These are phyloP conservation scores for Bombus confusus DNA, from an alignment of 1,140 invertebrate species.

Conservation along the genomic window DNA sequence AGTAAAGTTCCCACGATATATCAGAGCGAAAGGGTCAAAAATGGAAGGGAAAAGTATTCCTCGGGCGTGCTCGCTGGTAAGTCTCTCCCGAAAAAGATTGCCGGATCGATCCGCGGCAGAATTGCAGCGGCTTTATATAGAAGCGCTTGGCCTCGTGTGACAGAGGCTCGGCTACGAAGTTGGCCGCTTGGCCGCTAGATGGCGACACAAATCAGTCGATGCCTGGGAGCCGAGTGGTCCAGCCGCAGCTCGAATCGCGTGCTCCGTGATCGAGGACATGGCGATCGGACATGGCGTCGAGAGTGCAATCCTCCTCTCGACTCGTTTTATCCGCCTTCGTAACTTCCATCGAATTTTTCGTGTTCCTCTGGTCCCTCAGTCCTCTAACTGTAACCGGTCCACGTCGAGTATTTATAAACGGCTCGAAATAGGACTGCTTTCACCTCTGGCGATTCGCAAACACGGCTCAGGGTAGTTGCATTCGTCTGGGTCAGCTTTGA, in stretches of 20 bases:
- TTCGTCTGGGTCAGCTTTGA: slow-evolving; percentile 3
- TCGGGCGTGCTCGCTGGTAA: not conserved
- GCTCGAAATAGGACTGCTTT: slow-evolving; percentile 51
- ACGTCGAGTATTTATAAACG: slow-evolving; percentile 56
- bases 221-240: slow-evolving; percentile 67
- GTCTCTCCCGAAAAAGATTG: not conserved
- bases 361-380: not conserved
- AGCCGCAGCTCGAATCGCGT: slow-evolving; percentile 72
- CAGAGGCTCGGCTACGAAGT: slow-evolving; percentile 69
- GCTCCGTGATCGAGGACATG: slow-evolving; percentile 61
- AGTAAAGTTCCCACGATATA: slow-evolving; percentile 12
- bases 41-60: not conserved
- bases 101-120: slow-evolving; percentile 37
- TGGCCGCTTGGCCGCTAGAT: slow-evolving; percentile 72
- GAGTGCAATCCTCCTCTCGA: slow-evolving; percentile 8
- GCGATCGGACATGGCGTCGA: slow-evolving; percentile 55
- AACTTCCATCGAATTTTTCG: slow-evolving; percentile 36
- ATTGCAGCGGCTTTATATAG: not conserved
- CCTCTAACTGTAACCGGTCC: not conserved
- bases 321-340: slow-evolving; percentile 29
- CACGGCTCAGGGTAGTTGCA: not conserved
- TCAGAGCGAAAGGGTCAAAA: slow-evolving; percentile 17
- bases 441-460: not conserved
- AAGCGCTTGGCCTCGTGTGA: slow-evolving; percentile 70
- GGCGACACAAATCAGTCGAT: slow-evolving; percentile 76